Conservation (phyloP, 2,113 vertebrate genomes). For the Madoqua kirkii region DNA sequence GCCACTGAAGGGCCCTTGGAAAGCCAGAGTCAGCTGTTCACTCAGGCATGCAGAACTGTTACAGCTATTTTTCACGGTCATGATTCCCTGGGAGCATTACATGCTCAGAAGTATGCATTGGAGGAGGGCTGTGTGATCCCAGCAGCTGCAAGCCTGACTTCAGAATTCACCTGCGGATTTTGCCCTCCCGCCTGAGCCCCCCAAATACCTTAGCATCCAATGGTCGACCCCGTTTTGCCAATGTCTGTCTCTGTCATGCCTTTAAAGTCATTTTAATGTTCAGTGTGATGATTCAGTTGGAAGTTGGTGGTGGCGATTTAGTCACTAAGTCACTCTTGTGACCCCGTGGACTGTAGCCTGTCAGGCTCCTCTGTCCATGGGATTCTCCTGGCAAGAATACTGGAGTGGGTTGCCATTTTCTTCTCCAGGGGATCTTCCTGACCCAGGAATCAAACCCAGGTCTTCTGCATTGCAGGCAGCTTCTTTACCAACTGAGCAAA, state of each 20-base stretch:
- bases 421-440: not conserved
- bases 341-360: not conserved
- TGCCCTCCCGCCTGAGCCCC: not conserved
- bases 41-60: not conserved
- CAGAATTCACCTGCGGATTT: not conserved
- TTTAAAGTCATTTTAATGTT: not conserved
- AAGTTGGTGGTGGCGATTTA: not conserved
- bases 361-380: not conserved
- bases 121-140: not conserved
- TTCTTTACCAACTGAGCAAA: not conserved
- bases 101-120: not conserved
- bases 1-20: not conserved
- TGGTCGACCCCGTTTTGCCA: not conserved
- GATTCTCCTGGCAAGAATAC: not conserved
- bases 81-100: constrained; percentile 1
- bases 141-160: constrained; percentile 29
- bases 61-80: rapidly evolving
- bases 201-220: not conserved
- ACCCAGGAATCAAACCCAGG: not conserved
- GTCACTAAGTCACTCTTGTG: not conserved
- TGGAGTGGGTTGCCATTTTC: not conserved
- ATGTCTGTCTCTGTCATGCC: not conserved
- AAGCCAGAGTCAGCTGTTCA: constrained; percentile 16
- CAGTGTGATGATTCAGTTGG: not conserved
- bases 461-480: not conserved